A percentile compares a stretch with the other conserved stretches of the same genome.
Conservation (phyloP, 2,797 vertebrate species). For the Hipposideros larvatus region DNA sequence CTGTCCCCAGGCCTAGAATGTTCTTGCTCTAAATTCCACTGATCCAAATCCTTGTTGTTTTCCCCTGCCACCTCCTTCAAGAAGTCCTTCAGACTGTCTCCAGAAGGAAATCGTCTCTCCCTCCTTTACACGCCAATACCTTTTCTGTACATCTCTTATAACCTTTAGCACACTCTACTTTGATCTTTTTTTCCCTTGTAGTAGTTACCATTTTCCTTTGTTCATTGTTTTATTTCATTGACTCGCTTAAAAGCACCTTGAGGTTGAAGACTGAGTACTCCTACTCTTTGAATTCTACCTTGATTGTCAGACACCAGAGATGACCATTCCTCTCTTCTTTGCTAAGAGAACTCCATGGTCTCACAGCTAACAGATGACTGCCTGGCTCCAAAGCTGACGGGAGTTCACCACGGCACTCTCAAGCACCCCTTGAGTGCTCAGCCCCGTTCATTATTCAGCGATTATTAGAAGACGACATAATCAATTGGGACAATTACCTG, state of each 20-base stretch:
- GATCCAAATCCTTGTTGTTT: not conserved
- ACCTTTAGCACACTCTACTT: not conserved
- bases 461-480: slow-evolving; percentile 19
- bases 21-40: not conserved
- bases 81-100: not conserved
- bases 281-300: not conserved
- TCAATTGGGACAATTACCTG: not conserved
- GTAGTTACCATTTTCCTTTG: not conserved
- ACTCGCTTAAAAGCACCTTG: not conserved
- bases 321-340: not conserved
- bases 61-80: not conserved
- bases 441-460: not conserved
- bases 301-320: not conserved
- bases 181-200: not conserved
- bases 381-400: not conserved
- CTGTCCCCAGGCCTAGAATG: not conserved
- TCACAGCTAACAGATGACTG: not conserved
- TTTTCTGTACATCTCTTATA: not conserved
- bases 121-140: not conserved
- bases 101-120: not conserved
- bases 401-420: not conserved
- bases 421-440: not conserved
- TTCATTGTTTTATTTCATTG: not conserved
- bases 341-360: not conserved
- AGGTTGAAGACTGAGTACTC: not conserved